Evolutionary conservation across 2,888 invertebrate species (phyloP).

Genomic region (Tetragnatha montana): DNA sequence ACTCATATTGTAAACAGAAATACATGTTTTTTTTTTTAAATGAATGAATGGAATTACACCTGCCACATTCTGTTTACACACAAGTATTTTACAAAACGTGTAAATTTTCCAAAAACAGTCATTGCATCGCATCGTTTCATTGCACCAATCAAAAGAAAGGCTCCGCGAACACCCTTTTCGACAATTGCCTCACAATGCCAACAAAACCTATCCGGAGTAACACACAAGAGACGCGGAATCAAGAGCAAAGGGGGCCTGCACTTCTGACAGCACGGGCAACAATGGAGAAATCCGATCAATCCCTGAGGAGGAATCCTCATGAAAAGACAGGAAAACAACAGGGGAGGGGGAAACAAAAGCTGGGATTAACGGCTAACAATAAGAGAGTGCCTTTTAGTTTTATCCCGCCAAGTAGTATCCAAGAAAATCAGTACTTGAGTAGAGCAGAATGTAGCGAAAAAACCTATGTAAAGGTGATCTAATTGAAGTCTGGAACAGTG

Average conservation of each 20-base stretch:
- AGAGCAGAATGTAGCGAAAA: not conserved
- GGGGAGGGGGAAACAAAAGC: not conserved
- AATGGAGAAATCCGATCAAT: not conserved
- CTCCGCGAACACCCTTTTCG: too few species aligned
- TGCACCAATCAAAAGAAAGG: too few species aligned
- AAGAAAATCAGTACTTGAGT: not conserved
- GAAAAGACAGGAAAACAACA: constrained; percentile 3
- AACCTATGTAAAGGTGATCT: not conserved
- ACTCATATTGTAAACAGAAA: too few species aligned
- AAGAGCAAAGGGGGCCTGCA: not conserved
- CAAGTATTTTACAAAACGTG: too few species aligned
- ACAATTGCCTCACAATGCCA: too few species aligned
- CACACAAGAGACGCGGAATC: not conserved
- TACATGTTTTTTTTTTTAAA: too few species aligned
- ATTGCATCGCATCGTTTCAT: too few species aligned
- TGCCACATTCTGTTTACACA: too few species aligned
- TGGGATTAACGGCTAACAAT: not conserved
- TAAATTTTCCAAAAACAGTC: too few species aligned
- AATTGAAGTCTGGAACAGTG: too few species aligned
- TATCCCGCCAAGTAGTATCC: not conserved
- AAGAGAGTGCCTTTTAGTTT: not conserved
- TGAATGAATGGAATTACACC: too few species aligned
- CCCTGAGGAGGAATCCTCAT: not conserved
- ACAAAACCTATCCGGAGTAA: too few species aligned
- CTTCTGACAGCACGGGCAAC: not conserved